Percentiles rank a stretch among this genome's conserved stretches.
Evolutionary conservation across 2,797 vertebrate species (phyloP).

Genomic region (Falco columbarius): DNA sequence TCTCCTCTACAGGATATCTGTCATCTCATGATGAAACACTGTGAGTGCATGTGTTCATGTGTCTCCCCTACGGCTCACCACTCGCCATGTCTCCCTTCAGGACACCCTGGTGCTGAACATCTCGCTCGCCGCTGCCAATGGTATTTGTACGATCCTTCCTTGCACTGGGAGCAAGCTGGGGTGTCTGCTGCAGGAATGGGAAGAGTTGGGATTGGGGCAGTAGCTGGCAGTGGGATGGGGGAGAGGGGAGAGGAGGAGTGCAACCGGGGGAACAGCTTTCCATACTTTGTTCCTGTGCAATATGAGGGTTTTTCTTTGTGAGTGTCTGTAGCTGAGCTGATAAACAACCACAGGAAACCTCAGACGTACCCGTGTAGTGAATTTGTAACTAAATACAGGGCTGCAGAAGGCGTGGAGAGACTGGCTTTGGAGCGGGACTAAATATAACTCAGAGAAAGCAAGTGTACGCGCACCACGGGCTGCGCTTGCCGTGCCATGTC

Average conservation of each 20-base stretch:
- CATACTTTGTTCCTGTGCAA: neutral
- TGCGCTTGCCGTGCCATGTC: neutral
- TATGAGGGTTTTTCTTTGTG: rapidly evolving
- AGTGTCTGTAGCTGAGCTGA: neutral
- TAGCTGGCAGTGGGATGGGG: neutral
- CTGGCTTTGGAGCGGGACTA: neutral
- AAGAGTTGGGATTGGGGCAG: neutral
- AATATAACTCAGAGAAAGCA: neutral
- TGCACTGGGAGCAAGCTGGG: rapidly evolving
- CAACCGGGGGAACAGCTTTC: rapidly evolving
- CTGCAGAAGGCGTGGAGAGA: neutral
- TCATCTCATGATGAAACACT: neutral
- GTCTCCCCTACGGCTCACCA: neutral
- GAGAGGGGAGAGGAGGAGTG: neutral
- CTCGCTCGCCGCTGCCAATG: rapidly evolving
- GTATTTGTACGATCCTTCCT: neutral
- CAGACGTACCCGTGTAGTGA: neutral
- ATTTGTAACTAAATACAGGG: neutral
- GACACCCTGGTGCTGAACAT: neutral
- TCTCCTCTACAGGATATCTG: neutral
- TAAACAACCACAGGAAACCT: constrained; percentile 8
- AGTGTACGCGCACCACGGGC: neutral
- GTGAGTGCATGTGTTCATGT: rapidly evolving
- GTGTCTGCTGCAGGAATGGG: neutral
- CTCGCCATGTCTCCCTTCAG: rapidly evolving